Base-by-base conservation (phyloP, 1,140 invertebrate species). In the Lutraria rhynchaena region DNA sequence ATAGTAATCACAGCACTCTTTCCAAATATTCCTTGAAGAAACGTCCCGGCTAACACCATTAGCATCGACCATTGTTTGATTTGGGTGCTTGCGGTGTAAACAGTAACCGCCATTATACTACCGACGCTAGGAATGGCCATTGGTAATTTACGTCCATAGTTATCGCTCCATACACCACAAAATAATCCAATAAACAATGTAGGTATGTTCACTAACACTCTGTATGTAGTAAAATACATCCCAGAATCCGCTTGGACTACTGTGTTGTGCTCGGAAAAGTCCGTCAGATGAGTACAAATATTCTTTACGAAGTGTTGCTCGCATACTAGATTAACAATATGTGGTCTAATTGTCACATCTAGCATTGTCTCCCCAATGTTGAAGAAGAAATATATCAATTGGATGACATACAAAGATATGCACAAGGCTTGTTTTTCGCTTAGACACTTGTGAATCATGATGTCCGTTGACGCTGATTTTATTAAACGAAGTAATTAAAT, bases 111-210 rank as follows among this genome's bases (percentile, higher is more conserved):
- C 19, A 41, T 3, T 3, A 24, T 44, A 7, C 3, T n/a, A 5
- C 60, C 60, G 22, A 63, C 5, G n/a, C 60, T 22, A 4, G 60
- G 3, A 22, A 63, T 22, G 2, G 44, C 17, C 60, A 63, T 63
- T 24, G 60, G 60, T 9, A 63, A 4, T 63, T 22, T 63, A 0
- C 60, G 60, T 2, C 60, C 60, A 22, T 63, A 11, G 37, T 9
- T 37, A 22, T 63, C 60, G 44, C 60, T 63, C 60, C 60, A 63
- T 1, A 35, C 35, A 19, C 60, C 60, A 44, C 17, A 33, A 22
- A n/a, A 63, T 22, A 63, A 4, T 5, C 60, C 60, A 1, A 22
- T 44, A 41, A 63, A 15, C 4, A 63, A n/a, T 4, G 33, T 35
- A 1, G 60, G 60, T 37, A 63, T 9, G 19, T 63, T 63, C 1